These are phyloP conservation scores for Scyliorhinus canicula DNA, from an alignment of 2,797 vertebrate species.

Conservation along the genomic window DNA sequence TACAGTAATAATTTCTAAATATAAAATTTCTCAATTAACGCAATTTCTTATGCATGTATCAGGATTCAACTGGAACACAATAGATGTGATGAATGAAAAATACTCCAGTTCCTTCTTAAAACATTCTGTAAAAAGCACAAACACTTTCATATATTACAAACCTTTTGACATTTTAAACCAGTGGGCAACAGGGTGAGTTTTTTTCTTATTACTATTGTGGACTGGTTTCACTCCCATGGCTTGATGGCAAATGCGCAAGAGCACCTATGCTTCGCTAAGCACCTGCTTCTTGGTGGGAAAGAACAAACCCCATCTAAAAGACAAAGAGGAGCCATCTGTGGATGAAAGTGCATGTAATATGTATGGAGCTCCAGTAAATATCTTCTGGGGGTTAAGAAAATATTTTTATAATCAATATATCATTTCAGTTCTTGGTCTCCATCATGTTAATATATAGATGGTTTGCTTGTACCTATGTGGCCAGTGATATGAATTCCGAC, in stretches of 20 bases:
- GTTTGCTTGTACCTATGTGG: neutral
- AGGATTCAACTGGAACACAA: neutral
- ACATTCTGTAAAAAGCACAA: neutral
- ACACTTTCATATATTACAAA: neutral
- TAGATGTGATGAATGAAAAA: neutral
- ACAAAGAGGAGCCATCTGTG: neutral
- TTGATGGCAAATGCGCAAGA: neutral
- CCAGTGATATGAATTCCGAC: slow-evolving; percentile 13
- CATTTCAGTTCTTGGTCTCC: neutral
- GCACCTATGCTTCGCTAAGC: neutral
- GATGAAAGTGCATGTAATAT: slow-evolving; percentile 9
- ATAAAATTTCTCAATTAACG: neutral
- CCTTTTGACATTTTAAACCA: neutral
- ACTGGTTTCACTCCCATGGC: neutral
- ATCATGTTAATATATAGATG: slow-evolving; percentile 25
- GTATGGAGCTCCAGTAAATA: neutral
- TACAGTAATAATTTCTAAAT: neutral
- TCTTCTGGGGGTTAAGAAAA: neutral
- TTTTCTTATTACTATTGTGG: neutral
- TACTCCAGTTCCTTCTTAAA: neutral
- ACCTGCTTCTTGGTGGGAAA: neutral
- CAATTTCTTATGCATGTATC: neutral
- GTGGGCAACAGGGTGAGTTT: neutral
- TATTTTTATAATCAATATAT: neutral
- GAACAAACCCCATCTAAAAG: slow-evolving; percentile 12